Conservation (phyloP, 37 sponge, comb jelly and placozoan genomes). For the Ephydatia muelleri region DNA sequence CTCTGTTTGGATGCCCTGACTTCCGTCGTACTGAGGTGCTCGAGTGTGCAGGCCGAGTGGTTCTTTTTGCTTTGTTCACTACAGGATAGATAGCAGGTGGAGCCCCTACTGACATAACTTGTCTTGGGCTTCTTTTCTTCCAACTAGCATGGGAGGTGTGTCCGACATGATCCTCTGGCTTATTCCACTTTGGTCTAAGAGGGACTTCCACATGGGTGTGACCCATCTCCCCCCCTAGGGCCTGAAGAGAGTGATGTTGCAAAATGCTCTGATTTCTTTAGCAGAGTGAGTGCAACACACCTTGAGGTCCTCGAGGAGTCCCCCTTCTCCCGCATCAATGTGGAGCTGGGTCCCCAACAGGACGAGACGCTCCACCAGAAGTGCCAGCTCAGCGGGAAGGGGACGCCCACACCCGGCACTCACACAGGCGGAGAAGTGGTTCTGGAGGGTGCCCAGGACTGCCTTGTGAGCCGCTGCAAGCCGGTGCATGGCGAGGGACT, state of each 20-base stretch:
- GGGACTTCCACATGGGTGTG: no score
- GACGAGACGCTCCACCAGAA: slow-evolving; percentile 19
- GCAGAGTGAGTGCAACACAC: background rate
- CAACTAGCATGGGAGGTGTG: no score
- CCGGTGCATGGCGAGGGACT: slow-evolving; percentile 30
- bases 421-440: background rate
- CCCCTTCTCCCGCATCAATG: background rate
- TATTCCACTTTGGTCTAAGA: no score
- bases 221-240: no score
- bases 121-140: no score
- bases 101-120: no score
- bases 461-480: slow-evolving; percentile 48
- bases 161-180: no score
- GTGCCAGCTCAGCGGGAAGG: slow-evolving; percentile 22
- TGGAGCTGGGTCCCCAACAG: slow-evolving; percentile 19
- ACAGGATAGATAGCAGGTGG: no score
- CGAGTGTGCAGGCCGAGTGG: no score
- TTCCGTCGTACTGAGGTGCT: no score
- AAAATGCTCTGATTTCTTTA: background rate
- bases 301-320: background rate
- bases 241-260: background rate
- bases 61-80: no score
- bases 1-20: no score
- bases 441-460: slow-evolving; percentile 52
- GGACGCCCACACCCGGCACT: background rate